phyloP scores from a whole-genome alignment of 2,113 vertebrate species.

The Hiodon tergisus region DNA sequence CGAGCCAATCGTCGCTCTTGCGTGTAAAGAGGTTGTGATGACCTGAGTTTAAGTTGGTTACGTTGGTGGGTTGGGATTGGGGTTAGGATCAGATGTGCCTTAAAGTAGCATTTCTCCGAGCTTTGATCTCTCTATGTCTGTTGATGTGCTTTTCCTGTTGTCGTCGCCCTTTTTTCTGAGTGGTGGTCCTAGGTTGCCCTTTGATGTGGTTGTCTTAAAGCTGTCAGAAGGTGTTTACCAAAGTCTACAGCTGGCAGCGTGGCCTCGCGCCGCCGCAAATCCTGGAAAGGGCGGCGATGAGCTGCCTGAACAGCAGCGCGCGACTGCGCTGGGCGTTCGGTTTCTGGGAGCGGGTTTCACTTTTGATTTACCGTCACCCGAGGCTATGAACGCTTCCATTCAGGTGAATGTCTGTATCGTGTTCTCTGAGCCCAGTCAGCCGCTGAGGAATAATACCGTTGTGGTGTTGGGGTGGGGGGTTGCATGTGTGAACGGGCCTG shows the following conservation, averaged over 20 bases:
- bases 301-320: not conserved
- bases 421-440: not conserved
- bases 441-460: not conserved
- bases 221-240: constrained; percentile 1
- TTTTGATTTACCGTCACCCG: constrained; percentile 16
- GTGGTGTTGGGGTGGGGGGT: not conserved
- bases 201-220: constrained; percentile 53
- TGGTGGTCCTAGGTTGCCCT: constrained; percentile 37
- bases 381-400: not conserved
- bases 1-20: too few species aligned
- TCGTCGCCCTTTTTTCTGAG: constrained; percentile 45
- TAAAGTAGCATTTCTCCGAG: constrained; percentile 32
- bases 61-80: not conserved
- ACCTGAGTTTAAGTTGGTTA: not conserved
- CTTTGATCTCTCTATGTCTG: constrained; percentile 35
- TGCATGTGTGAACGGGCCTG: not conserved
- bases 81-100: constrained; percentile 17
- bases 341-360: not conserved
- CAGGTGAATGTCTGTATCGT: not conserved
- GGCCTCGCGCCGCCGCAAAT: too few species aligned
- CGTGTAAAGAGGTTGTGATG: too few species aligned
- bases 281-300: not conserved
- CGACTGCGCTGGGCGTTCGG: not conserved
- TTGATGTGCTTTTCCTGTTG: constrained; percentile 41
- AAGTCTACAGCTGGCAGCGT: constrained; percentile 8